Base-by-base conservation (phyloP, 2,113 vertebrate genomes). In the Toxotes chatareus region DNA sequence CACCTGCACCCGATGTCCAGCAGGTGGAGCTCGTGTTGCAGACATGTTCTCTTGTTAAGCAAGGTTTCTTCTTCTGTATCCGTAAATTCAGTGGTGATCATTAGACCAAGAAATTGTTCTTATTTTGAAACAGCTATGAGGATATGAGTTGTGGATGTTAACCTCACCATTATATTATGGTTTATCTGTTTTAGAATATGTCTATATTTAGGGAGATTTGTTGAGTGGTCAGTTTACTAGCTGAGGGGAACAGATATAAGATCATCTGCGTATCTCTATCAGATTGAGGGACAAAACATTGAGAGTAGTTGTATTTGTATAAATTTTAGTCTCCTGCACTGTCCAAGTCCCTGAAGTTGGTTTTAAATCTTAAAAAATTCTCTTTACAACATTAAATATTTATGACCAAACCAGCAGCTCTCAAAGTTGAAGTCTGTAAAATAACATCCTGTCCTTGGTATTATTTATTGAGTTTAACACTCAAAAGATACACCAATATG, bases 21-120 rank as follows among this genome's bases (percentile, higher is more conserved):
- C 83, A 91, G 93, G 71, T 62, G 90, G 91, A 7, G 85, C 6
- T 67, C 11, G 7, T 80, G 75, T 17, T 65, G 27, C 27, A 81
- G 19, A 73, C 3, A 60, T 56, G 9, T 14, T 32, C 0, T 0
- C 1, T 8, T 23, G 10, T 47, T 36, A 17, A 2, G 64, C 5
- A 17, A 7, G 9, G 31, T 59, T 32, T 64, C 27, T 0, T 5
- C 66, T 65, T 36, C 59, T 6, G 9, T 0, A 23, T 11, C 44
- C 63, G 49, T 10, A 19, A 44, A 2, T 56, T 34, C 36, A 47
- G 11, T 36, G 32, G 31, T n/a, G 56, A 72, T 72, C 11, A 9
- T 19, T n/a, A 61, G 23, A 61, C 11, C 13, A 62, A 32, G 36
- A 27, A 8, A 42, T 55, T 10, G 19, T n/a, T 53, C 7, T 23